phyloP scores from a whole-genome alignment of 1,140 invertebrate species.

The Penaeus indicus region DNA sequence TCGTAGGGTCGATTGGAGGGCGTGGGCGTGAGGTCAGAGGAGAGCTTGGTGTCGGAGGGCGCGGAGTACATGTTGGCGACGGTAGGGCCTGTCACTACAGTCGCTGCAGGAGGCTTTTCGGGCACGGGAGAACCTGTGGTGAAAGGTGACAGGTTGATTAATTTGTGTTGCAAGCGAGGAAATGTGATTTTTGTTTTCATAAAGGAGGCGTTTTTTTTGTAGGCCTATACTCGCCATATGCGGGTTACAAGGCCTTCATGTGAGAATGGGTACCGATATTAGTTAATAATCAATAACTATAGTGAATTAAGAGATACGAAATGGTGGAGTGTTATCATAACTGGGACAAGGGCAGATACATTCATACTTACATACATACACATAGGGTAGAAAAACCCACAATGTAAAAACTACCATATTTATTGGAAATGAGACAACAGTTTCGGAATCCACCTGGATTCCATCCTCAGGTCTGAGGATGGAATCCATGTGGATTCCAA shows the following conservation, averaged over 20 bases:
- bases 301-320: not conserved
- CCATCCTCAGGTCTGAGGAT: too few species aligned
- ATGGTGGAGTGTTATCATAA: not conserved
- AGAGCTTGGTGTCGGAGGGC: slow-evolving; percentile 37
- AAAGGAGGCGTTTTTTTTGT: not conserved
- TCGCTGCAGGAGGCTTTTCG: slow-evolving; percentile 38
- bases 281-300: too few species aligned
- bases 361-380: slow-evolving; percentile 4
- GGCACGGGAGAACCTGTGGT: slow-evolving; percentile 36
- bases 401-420: too few species aligned
- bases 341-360: not conserved
- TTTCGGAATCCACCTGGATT: too few species aligned
- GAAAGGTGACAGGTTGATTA: not conserved
- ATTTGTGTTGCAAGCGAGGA: not conserved
- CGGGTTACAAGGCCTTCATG: too few species aligned
- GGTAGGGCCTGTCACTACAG: slow-evolving; percentile 20
- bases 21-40: slow-evolving; percentile 26
- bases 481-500: too few species aligned
- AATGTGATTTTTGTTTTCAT: not conserved
- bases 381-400: not conserved
- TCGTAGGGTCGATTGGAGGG: slow-evolving; percentile 35
- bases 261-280: too few species aligned
- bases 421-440: too few species aligned
- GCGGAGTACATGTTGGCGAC: slow-evolving; percentile 46
- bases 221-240: too few species aligned